These are phyloP conservation scores for Heterodera carotae DNA, from an alignment of 1,140 invertebrate genomes.

Conservation along the genomic window DNA sequence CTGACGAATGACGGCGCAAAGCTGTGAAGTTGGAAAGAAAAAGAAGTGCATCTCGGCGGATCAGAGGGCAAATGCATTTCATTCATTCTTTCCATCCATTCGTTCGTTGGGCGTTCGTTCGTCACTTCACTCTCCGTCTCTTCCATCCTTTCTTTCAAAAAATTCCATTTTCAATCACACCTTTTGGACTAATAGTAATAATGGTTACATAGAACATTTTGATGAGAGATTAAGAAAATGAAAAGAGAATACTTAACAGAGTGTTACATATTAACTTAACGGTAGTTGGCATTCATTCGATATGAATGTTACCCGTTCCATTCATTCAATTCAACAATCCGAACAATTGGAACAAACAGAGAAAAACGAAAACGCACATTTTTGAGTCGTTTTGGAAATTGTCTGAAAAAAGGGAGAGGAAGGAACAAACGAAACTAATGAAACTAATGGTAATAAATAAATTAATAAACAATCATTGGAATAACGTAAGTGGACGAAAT, in stretches of 20 bases:
- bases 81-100: not conserved
- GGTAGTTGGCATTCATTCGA: too few species aligned
- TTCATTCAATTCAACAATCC: not conserved
- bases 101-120: too few species aligned
- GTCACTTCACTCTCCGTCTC: not conserved
- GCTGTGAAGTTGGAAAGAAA: not conserved
- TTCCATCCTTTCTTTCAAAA: not conserved
- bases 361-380: not conserved
- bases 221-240: not conserved
- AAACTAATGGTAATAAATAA: too few species aligned
- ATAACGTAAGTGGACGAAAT: too few species aligned
- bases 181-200: not conserved
- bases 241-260: too few species aligned
- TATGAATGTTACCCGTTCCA: too few species aligned
- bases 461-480: too few species aligned
- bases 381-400: not conserved
- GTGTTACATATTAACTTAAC: too few species aligned
- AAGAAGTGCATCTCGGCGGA: not conserved
- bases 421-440: too few species aligned
- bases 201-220: not conserved
- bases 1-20: not conserved
- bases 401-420: not conserved
- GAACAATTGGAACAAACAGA: not conserved
- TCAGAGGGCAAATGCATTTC: not conserved
- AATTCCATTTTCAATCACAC: not conserved